Base-by-base conservation (phyloP, 2,113 vertebrate genomes). In the Lampris incognitus region DNA sequence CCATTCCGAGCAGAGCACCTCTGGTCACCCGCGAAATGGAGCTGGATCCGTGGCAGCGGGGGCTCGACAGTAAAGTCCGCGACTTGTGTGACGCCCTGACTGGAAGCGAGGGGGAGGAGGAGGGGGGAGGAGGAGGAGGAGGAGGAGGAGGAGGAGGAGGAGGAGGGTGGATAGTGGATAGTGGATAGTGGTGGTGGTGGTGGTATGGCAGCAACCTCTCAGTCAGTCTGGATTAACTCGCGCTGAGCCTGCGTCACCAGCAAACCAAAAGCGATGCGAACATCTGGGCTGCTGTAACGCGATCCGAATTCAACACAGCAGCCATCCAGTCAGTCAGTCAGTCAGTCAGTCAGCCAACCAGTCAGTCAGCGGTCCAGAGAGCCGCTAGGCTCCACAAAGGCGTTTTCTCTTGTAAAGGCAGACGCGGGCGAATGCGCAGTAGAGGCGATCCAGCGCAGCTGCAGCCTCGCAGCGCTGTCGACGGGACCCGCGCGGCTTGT, bases 321-420 rank as follows among this genome's bases (percentile, higher is more conserved):
- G 13, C 70, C 24, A 24, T 24, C 24, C 24, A 24, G 24, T 24
- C 24, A 24, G 63, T 5, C 74, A 60, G 36, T 50, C 61, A 24
- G 24, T 24, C 84, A 71, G 81, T 39, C 85, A 57, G 83, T 60
- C 66, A 51, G 66, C 42, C n/a, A n/a, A 78, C 52, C 84, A 71
- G 81, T 39, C 85, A 57, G 83, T 60, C 66, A 51, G 66, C 42
- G 76, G 82, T 59, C 84, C 65, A 72, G 82, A 85, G 72, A 82
- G 84, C 87, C 58, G 74, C 66, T 69, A 41, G 79, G 72, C 87
- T 84, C 87, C 76, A 76, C 79, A 79, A 91, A 94, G 92, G 88
- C 92, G 90, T 93, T 94, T 93, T 92, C 91, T 91, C 87, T 73
- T 56, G 75, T 77, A 86, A 86, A 89, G 80, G 90, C 76, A 87